Conservation (phyloP, 2,797 vertebrate species). For the Tragelaphus eurycerus region DNA sequence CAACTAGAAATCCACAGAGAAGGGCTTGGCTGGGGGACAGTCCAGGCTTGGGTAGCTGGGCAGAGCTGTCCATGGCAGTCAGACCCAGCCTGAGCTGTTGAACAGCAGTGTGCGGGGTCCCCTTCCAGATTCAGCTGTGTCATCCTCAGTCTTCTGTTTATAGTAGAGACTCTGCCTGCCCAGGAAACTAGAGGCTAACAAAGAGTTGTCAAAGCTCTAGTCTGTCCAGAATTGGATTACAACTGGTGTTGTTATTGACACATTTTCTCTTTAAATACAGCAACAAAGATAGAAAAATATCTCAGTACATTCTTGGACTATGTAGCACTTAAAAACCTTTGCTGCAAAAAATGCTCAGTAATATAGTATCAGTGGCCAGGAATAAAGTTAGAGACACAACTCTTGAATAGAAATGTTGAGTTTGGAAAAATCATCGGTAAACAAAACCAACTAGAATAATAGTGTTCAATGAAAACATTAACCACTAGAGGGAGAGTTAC, state of each 20-base stretch:
- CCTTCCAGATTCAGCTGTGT: rapidly evolving
- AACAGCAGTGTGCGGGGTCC: rapidly evolving
- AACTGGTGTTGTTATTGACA: not conserved
- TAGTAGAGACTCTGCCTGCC: not conserved
- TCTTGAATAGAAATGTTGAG: not conserved
- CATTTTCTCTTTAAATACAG: not conserved
- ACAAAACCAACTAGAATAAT: not conserved
- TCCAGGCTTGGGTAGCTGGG: not conserved
- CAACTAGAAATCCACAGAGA: not conserved
- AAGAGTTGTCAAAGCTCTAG: not conserved
- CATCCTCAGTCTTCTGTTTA: not conserved
- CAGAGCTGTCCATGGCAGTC: not conserved
- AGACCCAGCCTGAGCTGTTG: not conserved
- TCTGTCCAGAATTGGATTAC: not conserved
- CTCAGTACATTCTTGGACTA: not conserved
- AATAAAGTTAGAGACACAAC: not conserved
- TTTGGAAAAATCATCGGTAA: not conserved
- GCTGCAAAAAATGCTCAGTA: not conserved
- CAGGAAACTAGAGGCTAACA: not conserved
- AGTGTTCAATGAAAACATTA: not conserved
- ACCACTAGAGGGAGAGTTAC: not conserved
- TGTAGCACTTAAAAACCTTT: not conserved
- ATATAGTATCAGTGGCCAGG: not conserved
- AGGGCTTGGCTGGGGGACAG: not conserved
- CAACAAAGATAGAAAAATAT: not conserved